phyloP scores from a whole-genome alignment of 2,113 vertebrate species.

The Indicator maculatus region DNA sequence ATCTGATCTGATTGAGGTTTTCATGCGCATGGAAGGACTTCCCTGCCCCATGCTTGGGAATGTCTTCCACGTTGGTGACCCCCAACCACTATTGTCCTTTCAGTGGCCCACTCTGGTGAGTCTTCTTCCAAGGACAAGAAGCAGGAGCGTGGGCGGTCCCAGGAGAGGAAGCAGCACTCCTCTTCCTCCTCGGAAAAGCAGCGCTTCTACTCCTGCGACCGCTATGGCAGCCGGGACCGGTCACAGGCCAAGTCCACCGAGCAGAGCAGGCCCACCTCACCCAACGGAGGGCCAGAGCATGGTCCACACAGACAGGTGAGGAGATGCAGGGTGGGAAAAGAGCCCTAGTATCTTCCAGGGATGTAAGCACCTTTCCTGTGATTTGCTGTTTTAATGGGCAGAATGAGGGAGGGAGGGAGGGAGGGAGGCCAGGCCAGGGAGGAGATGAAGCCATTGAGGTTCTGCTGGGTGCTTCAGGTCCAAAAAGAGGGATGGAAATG shows the following conservation, averaged over 20 bases:
- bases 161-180: constrained; percentile 91
- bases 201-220: constrained; percentile 95
- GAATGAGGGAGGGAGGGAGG: too few species aligned
- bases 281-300: constrained; percentile 80
- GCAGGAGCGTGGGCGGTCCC: constrained; percentile 89
- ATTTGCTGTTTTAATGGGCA: not conserved
- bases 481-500: not conserved
- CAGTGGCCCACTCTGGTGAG: constrained; percentile 60
- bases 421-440: too few species aligned
- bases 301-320: constrained; percentile 89
- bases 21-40: fast-evolving
- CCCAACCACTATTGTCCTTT: not conserved
- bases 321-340: not conserved
- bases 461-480: not conserved
- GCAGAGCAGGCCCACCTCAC: constrained; percentile 87
- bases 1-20: not conserved
- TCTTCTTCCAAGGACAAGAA: constrained; percentile 72
- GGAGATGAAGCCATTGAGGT: not conserved
- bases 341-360: not conserved
- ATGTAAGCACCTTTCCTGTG: fast-evolving
- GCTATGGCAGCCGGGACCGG: constrained; percentile 89
- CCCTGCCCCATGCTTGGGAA: too few species aligned
- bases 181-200: constrained; percentile 91
- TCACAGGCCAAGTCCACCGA: constrained; percentile 83
- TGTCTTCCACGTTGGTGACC: fast-evolving